phyloP scores from a whole-genome alignment of 1,140 invertebrate species.

The Papilio machaon region DNA sequence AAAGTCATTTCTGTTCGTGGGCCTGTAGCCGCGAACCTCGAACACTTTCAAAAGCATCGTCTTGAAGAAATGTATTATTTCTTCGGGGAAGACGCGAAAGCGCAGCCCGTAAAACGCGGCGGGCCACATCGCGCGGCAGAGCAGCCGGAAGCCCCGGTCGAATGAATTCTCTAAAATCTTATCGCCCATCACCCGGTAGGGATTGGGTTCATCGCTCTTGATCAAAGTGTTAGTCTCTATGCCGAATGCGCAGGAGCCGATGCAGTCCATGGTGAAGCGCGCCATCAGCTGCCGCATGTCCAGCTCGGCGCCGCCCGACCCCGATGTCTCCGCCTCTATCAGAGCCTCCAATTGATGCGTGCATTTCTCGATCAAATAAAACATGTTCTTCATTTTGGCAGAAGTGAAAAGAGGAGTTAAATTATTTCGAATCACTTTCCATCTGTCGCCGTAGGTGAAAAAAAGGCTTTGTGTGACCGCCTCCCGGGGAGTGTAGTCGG shows the following conservation, averaged over 20 bases:
- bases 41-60: slow-evolving; percentile 43
- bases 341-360: slow-evolving; percentile 32
- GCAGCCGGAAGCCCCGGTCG: slow-evolving; percentile 39
- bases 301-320: not conserved
- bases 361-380: slow-evolving; percentile 50
- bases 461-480: slow-evolving; percentile 46
- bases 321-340: slow-evolving; percentile 33
- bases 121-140: slow-evolving; percentile 50
- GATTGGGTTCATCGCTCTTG: slow-evolving; percentile 36
- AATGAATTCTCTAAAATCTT: slow-evolving; percentile 48
- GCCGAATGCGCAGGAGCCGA: slow-evolving; percentile 50
- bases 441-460: slow-evolving; percentile 48
- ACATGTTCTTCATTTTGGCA: slow-evolving; percentile 56
- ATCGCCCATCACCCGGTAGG: slow-evolving; percentile 41
- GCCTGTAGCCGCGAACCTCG: slow-evolving; percentile 39
- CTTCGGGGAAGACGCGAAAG: slow-evolving; percentile 42
- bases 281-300: slow-evolving; percentile 42
- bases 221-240: slow-evolving; percentile 44
- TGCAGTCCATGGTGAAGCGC: slow-evolving; percentile 49
- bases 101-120: slow-evolving; percentile 47
- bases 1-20: slow-evolving; percentile 47
- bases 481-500: slow-evolving; percentile 44
- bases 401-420: slow-evolving; percentile 49
- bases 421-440: slow-evolving; percentile 52
- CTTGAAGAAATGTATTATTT: slow-evolving; percentile 46